Conservation (phyloP, 2,888 invertebrate genomes). For the Nezara viridula region DNA sequence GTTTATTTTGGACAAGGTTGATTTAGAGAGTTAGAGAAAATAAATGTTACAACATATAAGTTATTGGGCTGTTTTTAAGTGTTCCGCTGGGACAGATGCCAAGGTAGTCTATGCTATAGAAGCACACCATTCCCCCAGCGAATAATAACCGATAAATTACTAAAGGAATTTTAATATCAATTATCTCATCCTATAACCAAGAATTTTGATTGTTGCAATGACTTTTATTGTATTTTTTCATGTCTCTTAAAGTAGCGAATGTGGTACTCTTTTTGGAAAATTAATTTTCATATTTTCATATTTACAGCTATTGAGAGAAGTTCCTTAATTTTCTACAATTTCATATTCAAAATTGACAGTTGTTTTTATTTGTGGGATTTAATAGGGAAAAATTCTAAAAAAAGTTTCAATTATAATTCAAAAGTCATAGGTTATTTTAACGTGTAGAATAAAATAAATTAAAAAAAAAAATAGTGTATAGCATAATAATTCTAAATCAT, state of each 20-base stretch:
- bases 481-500: too few species aligned
- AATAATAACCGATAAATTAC: neutral
- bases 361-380: neutral
- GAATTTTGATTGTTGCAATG: neutral
- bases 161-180: neutral
- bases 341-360: neutral
- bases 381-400: neutral
- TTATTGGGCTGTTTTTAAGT: neutral
- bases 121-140: neutral
- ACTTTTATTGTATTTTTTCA: neutral
- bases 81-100: neutral
- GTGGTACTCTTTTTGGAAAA: neutral
- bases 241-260: neutral
- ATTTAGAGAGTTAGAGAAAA: conserved; percentile 29
- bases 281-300: neutral
- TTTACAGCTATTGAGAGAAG: neutral
- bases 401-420: neutral
- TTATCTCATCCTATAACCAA: neutral
- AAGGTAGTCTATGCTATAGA: neutral
- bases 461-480: too few species aligned
- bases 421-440: neutral
- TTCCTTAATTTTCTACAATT: neutral
- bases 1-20: conserved; percentile 43
- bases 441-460: neutral
- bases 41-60: neutral